phyloP scores from a whole-genome alignment of 1,140 invertebrate genomes.

The Platyura marginata region DNA sequence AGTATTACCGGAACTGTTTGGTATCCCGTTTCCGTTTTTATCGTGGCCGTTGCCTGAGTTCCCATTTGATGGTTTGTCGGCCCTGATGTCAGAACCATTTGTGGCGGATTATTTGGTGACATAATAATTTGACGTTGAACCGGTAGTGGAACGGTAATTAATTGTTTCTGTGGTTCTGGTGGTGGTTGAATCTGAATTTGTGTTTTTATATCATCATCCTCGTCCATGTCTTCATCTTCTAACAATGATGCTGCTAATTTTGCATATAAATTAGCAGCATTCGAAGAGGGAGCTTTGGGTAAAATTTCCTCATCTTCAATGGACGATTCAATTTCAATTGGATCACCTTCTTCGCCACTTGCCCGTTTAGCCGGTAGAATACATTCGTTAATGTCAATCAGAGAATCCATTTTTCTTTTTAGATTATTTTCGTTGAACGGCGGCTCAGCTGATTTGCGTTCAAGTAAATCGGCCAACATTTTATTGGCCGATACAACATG shows the following conservation, averaged over 20 bases:
- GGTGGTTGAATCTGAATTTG: slow-evolving; percentile 15
- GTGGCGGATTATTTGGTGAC: slow-evolving; percentile 8
- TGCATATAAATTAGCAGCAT: slow-evolving; percentile 50
- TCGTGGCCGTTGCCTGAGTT: slow-evolving; percentile 18
- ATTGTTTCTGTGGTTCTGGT: background rate
- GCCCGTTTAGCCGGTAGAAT: background rate
- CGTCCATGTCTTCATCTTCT: slow-evolving; percentile 46
- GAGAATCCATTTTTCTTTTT: slow-evolving; percentile 34
- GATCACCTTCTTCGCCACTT: background rate
- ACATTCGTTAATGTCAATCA: slow-evolving; percentile 4
- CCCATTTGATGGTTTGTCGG: slow-evolving; percentile 6
- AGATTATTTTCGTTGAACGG: slow-evolving; percentile 4
- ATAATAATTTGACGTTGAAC: slow-evolving; percentile 9
- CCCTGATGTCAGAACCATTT: slow-evolving; percentile 7
- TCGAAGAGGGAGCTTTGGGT: slow-evolving; percentile 32
- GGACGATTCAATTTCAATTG: background rate
- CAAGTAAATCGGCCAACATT: slow-evolving; percentile 42
- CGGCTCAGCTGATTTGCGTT: slow-evolving; percentile 27
- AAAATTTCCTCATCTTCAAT: slow-evolving; percentile 23
- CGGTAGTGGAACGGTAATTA: slow-evolving; percentile 6
- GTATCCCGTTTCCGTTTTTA: slow-evolving; percentile 26
- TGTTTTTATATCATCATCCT: slow-evolving; percentile 17
- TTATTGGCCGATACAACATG: slow-evolving; percentile 22
- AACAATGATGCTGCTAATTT: slow-evolving; percentile 47
- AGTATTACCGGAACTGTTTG: slow-evolving; percentile 27